Conservation (phyloP, 92 coral and sea anemone genomes). For the Ricordea florida region DNA sequence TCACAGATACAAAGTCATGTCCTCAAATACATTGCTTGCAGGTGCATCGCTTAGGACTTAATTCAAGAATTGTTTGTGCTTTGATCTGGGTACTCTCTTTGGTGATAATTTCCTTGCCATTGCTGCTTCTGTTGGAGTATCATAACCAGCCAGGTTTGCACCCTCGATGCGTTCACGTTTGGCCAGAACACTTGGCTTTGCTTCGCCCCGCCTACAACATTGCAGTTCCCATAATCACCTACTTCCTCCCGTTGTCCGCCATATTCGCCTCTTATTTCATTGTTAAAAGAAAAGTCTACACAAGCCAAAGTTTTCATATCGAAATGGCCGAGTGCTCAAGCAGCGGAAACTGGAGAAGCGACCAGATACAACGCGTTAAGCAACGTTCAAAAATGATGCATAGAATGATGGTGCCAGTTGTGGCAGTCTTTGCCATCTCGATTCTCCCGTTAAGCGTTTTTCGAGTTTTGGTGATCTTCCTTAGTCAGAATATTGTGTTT, state of each 20-base stretch:
- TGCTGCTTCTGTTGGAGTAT: constrained; percentile 46
- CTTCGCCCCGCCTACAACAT: constrained; percentile 31
- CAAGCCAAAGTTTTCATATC: constrained; percentile 28
- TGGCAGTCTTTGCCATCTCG: constrained; percentile 37
- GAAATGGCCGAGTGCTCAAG: neutral
- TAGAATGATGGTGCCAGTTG: constrained; percentile 52
- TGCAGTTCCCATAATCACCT: constrained; percentile 37
- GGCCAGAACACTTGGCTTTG: constrained; percentile 43
- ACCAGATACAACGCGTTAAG: neutral
- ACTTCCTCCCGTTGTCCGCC: constrained; percentile 55
- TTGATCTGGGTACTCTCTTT: constrained; percentile 59
- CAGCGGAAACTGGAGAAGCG: neutral
- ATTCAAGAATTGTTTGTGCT: constrained; percentile 16
- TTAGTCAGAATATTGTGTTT: neutral
- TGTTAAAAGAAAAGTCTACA: constrained; percentile 36
- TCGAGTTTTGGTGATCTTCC: constrained; percentile 18
- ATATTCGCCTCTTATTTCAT: constrained; percentile 32
- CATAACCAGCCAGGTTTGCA: neutral
- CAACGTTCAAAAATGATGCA: constrained; percentile 24
- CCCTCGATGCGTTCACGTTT: constrained; percentile 17
- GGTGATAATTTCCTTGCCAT: constrained; percentile 43
- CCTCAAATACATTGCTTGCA: neutral
- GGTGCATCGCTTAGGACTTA: neutral
- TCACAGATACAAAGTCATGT: constrained; percentile 41
- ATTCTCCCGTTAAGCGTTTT: constrained; percentile 44